Percentiles rank a stretch among this genome's conserved stretches.
Conservation (phyloP, 2,797 vertebrate species). For the Gymnothorax javanicus region DNA sequence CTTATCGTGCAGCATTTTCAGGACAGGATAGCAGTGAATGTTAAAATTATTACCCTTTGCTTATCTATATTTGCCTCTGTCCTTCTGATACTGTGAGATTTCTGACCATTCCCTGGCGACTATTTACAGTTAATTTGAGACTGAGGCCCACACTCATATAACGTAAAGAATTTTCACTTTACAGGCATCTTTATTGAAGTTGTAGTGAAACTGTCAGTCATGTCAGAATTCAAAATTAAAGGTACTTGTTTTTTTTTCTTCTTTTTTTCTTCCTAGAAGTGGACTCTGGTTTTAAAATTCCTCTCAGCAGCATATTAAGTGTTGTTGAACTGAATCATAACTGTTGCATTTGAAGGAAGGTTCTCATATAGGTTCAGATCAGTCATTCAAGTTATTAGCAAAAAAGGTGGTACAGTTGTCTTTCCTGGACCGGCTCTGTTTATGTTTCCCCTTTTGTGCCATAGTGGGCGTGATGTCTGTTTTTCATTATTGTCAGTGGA, state of each 20-base stretch:
- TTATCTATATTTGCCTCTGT: neutral
- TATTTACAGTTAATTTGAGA: neutral
- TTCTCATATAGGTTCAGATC: neutral
- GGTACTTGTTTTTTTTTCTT: neutral
- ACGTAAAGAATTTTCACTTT: neutral
- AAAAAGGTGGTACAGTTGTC: too few relatives aligned
- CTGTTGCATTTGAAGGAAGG: neutral
- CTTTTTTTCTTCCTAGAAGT: neutral
- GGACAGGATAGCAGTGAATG: neutral
- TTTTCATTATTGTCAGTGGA: conserved; percentile 45
- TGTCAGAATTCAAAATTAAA: neutral
- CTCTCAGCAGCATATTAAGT: neutral
- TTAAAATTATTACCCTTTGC: neutral
- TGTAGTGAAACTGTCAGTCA: neutral
- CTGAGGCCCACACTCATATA: neutral
- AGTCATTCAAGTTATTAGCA: too few relatives aligned
- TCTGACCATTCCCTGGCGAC: neutral
- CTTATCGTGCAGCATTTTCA: conserved; percentile 42
- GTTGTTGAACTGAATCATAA: neutral
- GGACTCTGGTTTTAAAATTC: neutral
- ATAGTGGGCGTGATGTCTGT: conserved; percentile 74
- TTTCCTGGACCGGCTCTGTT: too few relatives aligned
- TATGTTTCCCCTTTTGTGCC: conserved; percentile 25
- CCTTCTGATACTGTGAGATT: neutral
- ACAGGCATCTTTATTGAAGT: neutral